These are phyloP conservation scores for Xyliphius kryptos DNA, from an alignment of 2,113 vertebrate genomes.

Conservation along the genomic window DNA sequence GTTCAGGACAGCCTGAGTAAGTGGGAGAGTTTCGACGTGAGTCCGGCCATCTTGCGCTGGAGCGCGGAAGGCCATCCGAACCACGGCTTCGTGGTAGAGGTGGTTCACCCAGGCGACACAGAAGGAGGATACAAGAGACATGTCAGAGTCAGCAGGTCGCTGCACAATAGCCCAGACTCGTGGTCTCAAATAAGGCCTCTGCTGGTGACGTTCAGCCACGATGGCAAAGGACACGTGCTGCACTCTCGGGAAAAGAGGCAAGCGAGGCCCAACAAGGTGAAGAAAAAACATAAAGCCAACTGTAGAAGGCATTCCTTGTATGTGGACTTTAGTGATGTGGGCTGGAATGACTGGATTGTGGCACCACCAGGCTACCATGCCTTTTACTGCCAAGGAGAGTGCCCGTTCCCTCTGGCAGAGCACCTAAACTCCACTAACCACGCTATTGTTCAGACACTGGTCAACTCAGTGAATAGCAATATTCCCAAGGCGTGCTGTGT, in stretches of 20 bases:
- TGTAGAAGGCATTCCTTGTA: slow-evolving; percentile 72
- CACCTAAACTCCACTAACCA: too few relatives aligned
- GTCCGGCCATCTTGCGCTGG: slow-evolving; percentile 77
- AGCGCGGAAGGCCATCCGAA: slow-evolving; percentile 71
- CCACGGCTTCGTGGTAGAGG: slow-evolving; percentile 78
- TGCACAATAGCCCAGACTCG: slow-evolving; percentile 73
- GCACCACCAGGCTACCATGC: slow-evolving; percentile 29
- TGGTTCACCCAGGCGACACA: slow-evolving; percentile 70
- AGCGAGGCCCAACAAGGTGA: slow-evolving; percentile 66
- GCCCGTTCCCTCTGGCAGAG: slow-evolving; percentile 67
- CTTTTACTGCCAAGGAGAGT: slow-evolving; percentile 86
- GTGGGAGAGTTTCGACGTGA: slow-evolving; percentile 86
- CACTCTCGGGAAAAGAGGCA: slow-evolving; percentile 79
- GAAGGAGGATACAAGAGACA: slow-evolving; percentile 70
- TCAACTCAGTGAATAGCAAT: slow-evolving; percentile 84
- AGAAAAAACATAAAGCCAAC: slow-evolving; percentile 77
- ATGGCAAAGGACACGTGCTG: slow-evolving; percentile 78
- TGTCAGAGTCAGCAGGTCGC: slow-evolving; percentile 80
- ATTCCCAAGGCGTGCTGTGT: slow-evolving; percentile 88
- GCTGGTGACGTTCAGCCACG: slow-evolving; percentile 79
- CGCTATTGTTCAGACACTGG: slow-evolving; percentile 35
- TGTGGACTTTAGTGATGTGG: too few relatives aligned
- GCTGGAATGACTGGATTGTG: too few relatives aligned
- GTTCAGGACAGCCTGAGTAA: slow-evolving; percentile 73
- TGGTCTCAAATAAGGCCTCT: slow-evolving; percentile 78